Evolutionary conservation across 2,888 invertebrate genomes (phyloP), one percentile per base, ranked within the genome.

Genomic region (Eurytoma adleriae): DNA sequence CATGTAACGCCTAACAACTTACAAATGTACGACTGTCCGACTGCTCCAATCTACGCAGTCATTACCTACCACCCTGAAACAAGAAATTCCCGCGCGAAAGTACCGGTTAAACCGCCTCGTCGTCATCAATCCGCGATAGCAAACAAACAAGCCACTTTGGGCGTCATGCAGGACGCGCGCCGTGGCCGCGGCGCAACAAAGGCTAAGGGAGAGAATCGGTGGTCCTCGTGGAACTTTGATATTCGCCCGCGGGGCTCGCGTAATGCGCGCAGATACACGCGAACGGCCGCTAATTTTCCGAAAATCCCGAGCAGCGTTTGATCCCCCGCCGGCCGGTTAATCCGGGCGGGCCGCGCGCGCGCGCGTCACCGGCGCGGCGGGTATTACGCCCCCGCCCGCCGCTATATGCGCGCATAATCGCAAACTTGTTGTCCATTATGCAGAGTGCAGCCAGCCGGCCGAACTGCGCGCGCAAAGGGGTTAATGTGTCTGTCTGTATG

Each of bases 281-380:
- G 59, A 7, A 30, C 24, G 62, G 30, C 30, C 69, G 70, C 64
- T 79, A 79, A 79, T 79, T 79, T 79, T 70, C 69, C 68, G 79
- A 79, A 74, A 79, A 79, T 74, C 62, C 73, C 61, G 61, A 18
- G 57, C 24, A 24, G 10, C 48, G 66, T 71, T 78, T 78, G 67
- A 72, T 72, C 67, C 68, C 67, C 52, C 54, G 68, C 68, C 54
- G 16, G 54, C 54, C 40, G 52, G 59, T 64, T 78, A 78, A 78
- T 78, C 72, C 67, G n/a, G 61, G 27, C 62, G 20, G 48, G 48
- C 48, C 14, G 52, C n/a, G 52, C n/a, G 16, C 27, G 18, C 14
- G 30, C 30, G n/a, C 30, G n/a, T 13, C 73, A 54, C 18, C 59
- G 50, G 54, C 57, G 27, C 62, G 52, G 3, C 10, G 30, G 54